Conservation (phyloP, 37 sponge, comb jelly and placozoan genomes). For the Cladorhizidae sp. region DNA sequence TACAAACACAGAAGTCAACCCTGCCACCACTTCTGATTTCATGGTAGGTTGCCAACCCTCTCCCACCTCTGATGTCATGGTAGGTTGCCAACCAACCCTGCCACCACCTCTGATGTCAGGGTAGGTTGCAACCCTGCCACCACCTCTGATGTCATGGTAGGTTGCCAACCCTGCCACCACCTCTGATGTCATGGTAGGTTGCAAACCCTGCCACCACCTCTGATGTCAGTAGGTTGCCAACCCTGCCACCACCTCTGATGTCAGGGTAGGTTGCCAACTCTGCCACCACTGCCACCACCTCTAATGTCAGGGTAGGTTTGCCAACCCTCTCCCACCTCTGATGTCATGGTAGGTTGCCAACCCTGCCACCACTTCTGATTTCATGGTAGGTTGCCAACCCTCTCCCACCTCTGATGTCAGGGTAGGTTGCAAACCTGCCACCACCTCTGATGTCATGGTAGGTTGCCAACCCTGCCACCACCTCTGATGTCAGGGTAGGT, state of each 20-base stretch:
- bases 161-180: neutral
- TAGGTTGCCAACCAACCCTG: neutral
- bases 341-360: constrained; percentile 27
- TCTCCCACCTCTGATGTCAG: neutral
- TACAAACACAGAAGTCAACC: constrained; percentile 59
- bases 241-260: neutral
- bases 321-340: neutral
- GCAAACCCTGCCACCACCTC: neutral
- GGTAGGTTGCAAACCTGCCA: neutral
- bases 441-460: neutral
- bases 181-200: neutral
- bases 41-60: constrained; percentile 65
- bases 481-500: neutral
- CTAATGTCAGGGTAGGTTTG: neutral
- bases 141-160: neutral
- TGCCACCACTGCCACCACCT: neutral
- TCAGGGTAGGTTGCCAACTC: neutral
- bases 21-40: constrained; percentile 78
- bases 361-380: constrained; percentile 72
- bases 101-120: neutral
- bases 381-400: constrained; percentile 75
- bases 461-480: neutral
- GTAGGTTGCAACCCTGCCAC: neutral
- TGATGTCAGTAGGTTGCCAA: neutral
- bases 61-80: neutral